These are phyloP conservation scores for Lasius platythorax DNA, from an alignment of 2,888 invertebrate species.

Conservation along the genomic window DNA sequence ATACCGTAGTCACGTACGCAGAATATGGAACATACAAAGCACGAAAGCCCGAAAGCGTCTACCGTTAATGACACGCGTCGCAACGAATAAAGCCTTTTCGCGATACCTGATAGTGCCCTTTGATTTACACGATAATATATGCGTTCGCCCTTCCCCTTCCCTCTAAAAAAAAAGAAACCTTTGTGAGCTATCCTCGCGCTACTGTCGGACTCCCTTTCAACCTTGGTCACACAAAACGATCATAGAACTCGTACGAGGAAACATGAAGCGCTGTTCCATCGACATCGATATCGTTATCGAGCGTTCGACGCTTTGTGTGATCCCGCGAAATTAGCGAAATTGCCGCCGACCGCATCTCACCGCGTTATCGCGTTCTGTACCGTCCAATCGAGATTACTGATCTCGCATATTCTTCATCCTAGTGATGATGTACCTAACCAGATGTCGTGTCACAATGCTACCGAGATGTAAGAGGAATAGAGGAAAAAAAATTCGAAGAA, in stretches of 20 bases:
- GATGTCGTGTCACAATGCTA: not conserved
- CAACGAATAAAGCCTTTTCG: slow-evolving; percentile 31
- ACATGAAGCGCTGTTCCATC: slow-evolving; percentile 20
- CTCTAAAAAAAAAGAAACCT: slow-evolving; percentile 16
- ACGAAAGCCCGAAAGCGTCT: slow-evolving; percentile 9
- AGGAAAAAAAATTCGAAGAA: not conserved
- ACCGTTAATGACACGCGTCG: slow-evolving; percentile 24
- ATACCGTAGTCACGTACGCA: slow-evolving; percentile 19
- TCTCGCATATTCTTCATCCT: not conserved
- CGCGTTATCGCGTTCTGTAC: slow-evolving; percentile 11
- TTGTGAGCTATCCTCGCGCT: slow-evolving; percentile 6
- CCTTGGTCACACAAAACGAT: not conserved
- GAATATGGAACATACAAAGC: slow-evolving; percentile 14
- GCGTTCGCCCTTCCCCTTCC: not conserved
- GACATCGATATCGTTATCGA: slow-evolving; percentile 55
- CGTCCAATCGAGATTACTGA: not conserved
- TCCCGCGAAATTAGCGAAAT: slow-evolving; percentile 68
- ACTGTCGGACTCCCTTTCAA: not conserved
- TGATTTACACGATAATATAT: slow-evolving; percentile 36
- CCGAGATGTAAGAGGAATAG: not conserved
- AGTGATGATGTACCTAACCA: not conserved
- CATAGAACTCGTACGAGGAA: not conserved
- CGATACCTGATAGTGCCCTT: slow-evolving; percentile 30
- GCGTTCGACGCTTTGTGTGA: slow-evolving; percentile 62
- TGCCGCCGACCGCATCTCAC: slow-evolving; percentile 33